Conservation (phyloP, 2,888 invertebrate species). For the Tholera decimalis region DNA sequence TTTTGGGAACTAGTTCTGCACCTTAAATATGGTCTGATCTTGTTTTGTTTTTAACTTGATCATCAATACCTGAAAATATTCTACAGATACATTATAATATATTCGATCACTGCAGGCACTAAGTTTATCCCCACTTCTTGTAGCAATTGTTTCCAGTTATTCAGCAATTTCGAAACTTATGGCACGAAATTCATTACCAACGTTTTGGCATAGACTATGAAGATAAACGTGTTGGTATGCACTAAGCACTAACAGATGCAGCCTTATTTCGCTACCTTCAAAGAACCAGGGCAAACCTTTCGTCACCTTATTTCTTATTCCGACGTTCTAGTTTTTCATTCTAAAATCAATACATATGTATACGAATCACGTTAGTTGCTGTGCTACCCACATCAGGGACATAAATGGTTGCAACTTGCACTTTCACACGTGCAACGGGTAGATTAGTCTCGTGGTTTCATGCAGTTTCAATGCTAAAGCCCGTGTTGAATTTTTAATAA, state of each 20-base stretch:
- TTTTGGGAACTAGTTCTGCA: neutral
- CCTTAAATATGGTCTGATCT: neutral
- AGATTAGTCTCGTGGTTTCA: constrained; percentile 57
- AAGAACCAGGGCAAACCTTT: constrained; percentile 45
- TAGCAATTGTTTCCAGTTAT: constrained; percentile 12
- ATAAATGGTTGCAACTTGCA: constrained; percentile 62
- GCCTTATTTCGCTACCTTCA: constrained; percentile 27
- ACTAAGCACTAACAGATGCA: constrained; percentile 12
- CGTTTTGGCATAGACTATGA: constrained; percentile 38
- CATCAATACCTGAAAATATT: neutral
- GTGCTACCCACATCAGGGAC: constrained; percentile 43
- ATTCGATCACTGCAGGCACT: neutral
- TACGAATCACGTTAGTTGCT: constrained; percentile 38
- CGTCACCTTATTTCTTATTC: constrained; percentile 51
- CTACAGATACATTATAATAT: neutral
- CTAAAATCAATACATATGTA: constrained; percentile 52
- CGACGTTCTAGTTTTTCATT: constrained; percentile 43
- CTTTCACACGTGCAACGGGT: constrained; percentile 63
- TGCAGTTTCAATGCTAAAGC: constrained; percentile 53
- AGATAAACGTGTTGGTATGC: constrained; percentile 30
- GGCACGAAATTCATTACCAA: constrained; percentile 40
- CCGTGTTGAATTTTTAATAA: constrained; percentile 58
- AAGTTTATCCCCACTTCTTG: neutral
- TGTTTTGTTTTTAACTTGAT: neutral
- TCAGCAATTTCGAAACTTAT: constrained; percentile 44